Conservation (phyloP, 2,797 vertebrate genomes). For the Cossypha caffra region DNA sequence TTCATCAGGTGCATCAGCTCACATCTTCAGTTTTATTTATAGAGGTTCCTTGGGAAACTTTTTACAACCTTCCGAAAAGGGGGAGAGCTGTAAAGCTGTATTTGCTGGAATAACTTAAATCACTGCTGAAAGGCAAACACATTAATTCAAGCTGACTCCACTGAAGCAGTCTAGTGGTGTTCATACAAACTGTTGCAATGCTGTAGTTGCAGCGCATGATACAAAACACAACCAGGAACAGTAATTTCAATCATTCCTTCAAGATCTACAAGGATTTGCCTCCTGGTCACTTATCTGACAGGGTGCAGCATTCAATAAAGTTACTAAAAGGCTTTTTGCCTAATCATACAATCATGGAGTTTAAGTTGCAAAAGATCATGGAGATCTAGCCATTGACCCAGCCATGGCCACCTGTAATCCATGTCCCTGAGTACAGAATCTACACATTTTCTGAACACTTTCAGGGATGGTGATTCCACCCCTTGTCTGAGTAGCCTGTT, state of each 20-base stretch:
- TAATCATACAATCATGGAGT: background rate
- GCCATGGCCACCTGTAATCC: background rate
- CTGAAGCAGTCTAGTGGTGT: background rate
- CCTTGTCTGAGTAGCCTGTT: background rate
- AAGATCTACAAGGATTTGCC: background rate
- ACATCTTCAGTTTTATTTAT: background rate
- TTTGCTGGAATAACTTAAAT: background rate
- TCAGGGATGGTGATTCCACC: background rate
- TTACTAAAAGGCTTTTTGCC: too few relatives aligned
- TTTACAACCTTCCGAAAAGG: background rate
- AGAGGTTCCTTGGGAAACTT: background rate
- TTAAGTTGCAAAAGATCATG: background rate
- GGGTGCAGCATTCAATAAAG: background rate
- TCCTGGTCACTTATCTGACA: background rate
- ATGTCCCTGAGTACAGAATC: background rate
- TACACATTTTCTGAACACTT: background rate
- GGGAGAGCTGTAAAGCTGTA: background rate
- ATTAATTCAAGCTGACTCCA: background rate
- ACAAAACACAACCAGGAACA: background rate
- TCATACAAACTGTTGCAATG: background rate
- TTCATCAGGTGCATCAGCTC: background rate
- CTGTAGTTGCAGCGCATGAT: background rate
- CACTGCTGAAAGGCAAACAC: background rate
- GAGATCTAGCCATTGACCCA: background rate
- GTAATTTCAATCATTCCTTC: background rate